Evolutionary conservation across 1,140 invertebrate genomes (phyloP).

Genomic region (Micrasema minimum): DNA sequence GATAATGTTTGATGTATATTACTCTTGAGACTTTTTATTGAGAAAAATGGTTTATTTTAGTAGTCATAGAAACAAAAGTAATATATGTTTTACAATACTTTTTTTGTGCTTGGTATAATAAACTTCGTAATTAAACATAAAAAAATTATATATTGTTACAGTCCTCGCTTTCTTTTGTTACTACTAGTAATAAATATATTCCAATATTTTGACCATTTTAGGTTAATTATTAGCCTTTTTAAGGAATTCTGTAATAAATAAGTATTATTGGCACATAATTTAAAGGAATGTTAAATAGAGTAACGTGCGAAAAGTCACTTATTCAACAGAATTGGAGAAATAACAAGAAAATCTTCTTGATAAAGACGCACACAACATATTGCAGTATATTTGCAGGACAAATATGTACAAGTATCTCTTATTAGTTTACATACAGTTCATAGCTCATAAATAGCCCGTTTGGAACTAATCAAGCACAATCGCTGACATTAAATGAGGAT

Average conservation of each 20-base stretch:
- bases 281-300: conserved; percentile 9
- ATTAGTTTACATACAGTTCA: conserved; percentile 39
- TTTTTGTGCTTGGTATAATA: neutral
- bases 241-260: conserved; percentile 33
- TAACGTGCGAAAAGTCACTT: neutral
- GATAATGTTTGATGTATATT: too few relatives aligned
- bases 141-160: conserved; percentile 13
- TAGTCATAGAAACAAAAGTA: too few relatives aligned
- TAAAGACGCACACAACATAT: conserved; percentile 44
- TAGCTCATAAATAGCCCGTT: conserved; percentile 30
- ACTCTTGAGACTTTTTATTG: too few relatives aligned
- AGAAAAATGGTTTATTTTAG: too few relatives aligned
- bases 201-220: conserved; percentile 34
- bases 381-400: conserved; percentile 51
- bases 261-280: conserved; percentile 32
- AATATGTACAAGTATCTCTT: conserved; percentile 43
- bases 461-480: conserved; percentile 38
- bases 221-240: conserved; percentile 32
- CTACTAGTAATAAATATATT: conserved; percentile 30
- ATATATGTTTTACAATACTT: too few relatives aligned
- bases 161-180: conserved; percentile 24
- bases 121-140: neutral
- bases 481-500: conserved; percentile 39
- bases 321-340: neutral
- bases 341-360: neutral